Conservation (phyloP, 2,797 vertebrate genomes). For the Taenioides sp. region DNA sequence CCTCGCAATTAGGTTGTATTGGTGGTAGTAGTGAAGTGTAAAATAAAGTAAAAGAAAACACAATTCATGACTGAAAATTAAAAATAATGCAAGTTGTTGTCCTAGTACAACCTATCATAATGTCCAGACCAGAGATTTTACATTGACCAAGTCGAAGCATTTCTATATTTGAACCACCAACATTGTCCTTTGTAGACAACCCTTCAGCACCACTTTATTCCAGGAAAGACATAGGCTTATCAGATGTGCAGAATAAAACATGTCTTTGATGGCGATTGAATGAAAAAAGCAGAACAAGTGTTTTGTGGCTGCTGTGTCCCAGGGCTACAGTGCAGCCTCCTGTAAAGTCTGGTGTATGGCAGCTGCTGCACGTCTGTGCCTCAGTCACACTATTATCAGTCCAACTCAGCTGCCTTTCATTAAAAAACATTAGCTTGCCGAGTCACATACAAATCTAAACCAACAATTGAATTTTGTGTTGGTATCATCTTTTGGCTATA, state of each 20-base stretch:
- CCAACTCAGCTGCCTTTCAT: constrained; percentile 68
- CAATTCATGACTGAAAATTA: background rate
- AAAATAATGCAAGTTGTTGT: no score
- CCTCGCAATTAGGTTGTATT: background rate
- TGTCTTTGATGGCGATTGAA: constrained; percentile 15
- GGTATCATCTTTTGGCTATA: constrained; percentile 6
- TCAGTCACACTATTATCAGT: constrained; percentile 48
- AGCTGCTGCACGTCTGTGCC: constrained; percentile 53
- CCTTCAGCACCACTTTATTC: constrained; percentile 3
- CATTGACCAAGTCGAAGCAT: background rate
- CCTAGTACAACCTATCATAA: background rate
- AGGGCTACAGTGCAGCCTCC: constrained; percentile 41
- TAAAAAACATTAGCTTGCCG: constrained; percentile 51
- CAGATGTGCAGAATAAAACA: constrained; percentile 4
- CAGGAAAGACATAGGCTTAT: constrained; percentile 11
- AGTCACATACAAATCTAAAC: constrained; percentile 47
- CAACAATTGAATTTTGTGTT: constrained; percentile 36
- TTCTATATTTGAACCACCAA: background rate
- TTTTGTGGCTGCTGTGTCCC: constrained; percentile 53
- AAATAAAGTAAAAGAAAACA: no score
- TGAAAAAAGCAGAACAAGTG: constrained; percentile 40
- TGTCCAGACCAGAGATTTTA: background rate
- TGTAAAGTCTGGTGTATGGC: constrained; percentile 28
- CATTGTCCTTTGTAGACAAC: constrained; percentile 5
- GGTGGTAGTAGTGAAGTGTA: background rate